A percentile compares a stretch with the other conserved stretches of the same genome.
phyloP scores from a whole-genome alignment of 2,888 invertebrate species.

The Drosophila nr. perissopoda region DNA sequence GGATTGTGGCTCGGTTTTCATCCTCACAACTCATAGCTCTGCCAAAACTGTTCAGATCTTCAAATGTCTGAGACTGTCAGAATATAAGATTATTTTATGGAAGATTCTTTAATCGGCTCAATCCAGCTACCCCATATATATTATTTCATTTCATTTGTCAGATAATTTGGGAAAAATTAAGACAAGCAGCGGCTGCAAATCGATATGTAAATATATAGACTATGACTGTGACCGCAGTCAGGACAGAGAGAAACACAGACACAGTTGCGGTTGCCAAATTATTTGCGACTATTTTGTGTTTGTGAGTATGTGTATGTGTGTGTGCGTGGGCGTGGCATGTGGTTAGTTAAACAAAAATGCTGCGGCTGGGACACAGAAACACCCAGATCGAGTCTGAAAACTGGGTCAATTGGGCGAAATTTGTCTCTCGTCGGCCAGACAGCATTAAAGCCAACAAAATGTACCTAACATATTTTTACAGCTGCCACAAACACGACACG shows the following conservation, averaged over 20 bases:
- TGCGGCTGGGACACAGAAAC: conserved; percentile 25
- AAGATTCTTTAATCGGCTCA: conserved; percentile 3
- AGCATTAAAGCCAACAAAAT: conserved; percentile 39
- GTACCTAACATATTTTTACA: conserved; percentile 39
- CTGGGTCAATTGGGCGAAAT: conserved; percentile 54
- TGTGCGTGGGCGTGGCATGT: conserved; percentile 66
- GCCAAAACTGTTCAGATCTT: background rate
- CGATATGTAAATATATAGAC: background rate
- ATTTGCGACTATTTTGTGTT: conserved; percentile 47
- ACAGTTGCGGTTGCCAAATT: conserved; percentile 64
- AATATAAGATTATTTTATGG: background rate
- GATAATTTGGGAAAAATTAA: conserved; percentile 45
- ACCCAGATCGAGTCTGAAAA: conserved; percentile 29
- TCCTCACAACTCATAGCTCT: background rate
- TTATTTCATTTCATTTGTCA: conserved; percentile 17
- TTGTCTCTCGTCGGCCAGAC: conserved; percentile 28
- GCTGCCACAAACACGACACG: conserved; percentile 34
- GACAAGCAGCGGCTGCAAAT: conserved; percentile 32
- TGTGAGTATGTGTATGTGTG: conserved; percentile 13
- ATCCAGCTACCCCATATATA: conserved; percentile 27
- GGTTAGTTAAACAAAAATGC: conserved; percentile 73
- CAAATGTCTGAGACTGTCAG: background rate
- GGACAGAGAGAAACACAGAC: conserved; percentile 29
- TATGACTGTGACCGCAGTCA: conserved; percentile 28
- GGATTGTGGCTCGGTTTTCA: background rate